Evolutionary conservation across 64 coral and sea anemone genomes (phyloP).

Genomic region (Pocillopora damicornis): DNA sequence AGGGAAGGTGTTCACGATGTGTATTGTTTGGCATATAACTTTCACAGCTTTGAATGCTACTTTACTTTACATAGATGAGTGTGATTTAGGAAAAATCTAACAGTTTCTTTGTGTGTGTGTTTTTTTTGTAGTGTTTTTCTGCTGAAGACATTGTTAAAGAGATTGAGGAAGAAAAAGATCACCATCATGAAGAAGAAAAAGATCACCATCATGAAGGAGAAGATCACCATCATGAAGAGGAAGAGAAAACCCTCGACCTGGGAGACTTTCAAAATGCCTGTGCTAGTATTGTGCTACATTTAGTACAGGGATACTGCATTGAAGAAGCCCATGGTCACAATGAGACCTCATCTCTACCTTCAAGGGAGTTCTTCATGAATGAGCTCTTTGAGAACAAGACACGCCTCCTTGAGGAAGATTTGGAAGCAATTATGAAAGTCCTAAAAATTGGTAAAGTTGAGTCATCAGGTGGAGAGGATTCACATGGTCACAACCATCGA

Average conservation of each 20-base stretch:
- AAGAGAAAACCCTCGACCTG: slow-evolving; percentile 41
- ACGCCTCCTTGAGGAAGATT: slow-evolving; percentile 44
- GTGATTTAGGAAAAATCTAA: neutral
- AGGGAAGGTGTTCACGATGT: too few species aligned
- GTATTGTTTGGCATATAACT: neutral
- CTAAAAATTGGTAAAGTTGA: slow-evolving; percentile 47
- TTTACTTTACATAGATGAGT: neutral
- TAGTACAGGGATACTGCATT: slow-evolving; percentile 78
- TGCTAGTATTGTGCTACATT: slow-evolving; percentile 67
- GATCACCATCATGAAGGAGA: neutral
- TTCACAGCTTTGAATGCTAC: neutral
- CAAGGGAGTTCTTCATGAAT: slow-evolving; percentile 61
- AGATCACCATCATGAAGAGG: neutral
- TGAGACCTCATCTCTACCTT: slow-evolving; percentile 27
- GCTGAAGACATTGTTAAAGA: slow-evolving; percentile 47
- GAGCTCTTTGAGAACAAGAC: slow-evolving; percentile 54
- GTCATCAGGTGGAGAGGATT: neutral
- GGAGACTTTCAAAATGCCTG: slow-evolving; percentile 76
- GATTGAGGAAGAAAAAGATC: slow-evolving; percentile 1
- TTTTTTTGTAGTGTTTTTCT: slow-evolving; percentile 41
- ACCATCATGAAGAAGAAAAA: neutral
- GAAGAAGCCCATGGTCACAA: slow-evolving; percentile 47
- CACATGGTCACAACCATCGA: slow-evolving; percentile 45
- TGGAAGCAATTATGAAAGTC: slow-evolving; percentile 30
- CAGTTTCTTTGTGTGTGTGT: neutral